phyloP scores from a whole-genome alignment of 1,140 invertebrate species.

The Phortica variegata region DNA sequence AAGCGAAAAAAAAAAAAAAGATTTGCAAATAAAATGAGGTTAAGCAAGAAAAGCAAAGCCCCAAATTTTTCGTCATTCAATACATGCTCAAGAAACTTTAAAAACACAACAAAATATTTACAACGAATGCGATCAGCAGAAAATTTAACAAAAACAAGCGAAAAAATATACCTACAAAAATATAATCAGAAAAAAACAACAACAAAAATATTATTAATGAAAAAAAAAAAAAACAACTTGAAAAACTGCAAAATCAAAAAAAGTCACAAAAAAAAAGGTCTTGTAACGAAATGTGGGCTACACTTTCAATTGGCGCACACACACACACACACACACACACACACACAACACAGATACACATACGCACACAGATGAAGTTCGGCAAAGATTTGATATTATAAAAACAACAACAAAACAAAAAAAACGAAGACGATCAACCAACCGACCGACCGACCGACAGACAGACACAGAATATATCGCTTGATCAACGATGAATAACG shows the following conservation, averaged over 20 bases:
- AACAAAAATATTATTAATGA: conserved; percentile 10
- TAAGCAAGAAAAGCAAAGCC: background rate
- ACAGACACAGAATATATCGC: background rate
- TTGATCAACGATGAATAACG: no score
- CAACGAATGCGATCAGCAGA: background rate
- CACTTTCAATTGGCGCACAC: conserved; percentile 18
- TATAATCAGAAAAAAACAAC: conserved; percentile 8
- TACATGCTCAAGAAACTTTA: background rate
- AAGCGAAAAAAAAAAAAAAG: no score
- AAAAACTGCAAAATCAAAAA: conserved; percentile 1
- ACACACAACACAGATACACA: conserved; percentile 8
- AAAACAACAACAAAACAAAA: no score
- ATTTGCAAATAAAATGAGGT: background rate
- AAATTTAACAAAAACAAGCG: background rate
- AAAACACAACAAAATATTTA: background rate
- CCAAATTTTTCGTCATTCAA: background rate
- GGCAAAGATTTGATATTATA: no score
- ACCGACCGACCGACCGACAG: no score
- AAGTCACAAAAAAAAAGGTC: conserved; percentile 2
- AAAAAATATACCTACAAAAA: background rate
- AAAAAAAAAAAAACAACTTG: background rate
- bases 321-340: conserved; percentile 4
- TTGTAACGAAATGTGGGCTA: conserved; percentile 20
- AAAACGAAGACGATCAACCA: no score
- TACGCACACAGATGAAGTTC: background rate